Base-by-base conservation (phyloP, 2,797 vertebrate species). In the Dipus sagitta region DNA sequence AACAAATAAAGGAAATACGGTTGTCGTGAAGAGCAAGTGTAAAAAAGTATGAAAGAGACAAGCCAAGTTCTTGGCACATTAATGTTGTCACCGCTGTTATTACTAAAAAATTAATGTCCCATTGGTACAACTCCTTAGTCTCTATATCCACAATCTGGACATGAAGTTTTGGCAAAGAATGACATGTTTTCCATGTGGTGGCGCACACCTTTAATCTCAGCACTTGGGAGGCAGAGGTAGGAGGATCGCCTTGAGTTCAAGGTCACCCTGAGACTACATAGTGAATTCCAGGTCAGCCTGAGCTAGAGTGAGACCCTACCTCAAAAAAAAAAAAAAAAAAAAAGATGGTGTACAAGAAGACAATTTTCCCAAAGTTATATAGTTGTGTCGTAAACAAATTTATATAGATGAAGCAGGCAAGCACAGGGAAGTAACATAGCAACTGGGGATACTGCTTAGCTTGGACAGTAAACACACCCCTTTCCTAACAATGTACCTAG, bases 1-100 rank as follows among this genome's bases (percentile, higher is more conserved):
- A 62, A 87, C 47, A 58, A 62, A 87, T 87, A 76, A 47, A 28
- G n/a, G 78, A 88, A 89, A 83, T 3, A 81, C 17, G 87, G 12
- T n/a, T 87, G 34, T n/a, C 88, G 42, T 32, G 60, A 91, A 58
- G 47, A 81, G 42, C 60, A 88, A 72, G 58, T 21, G 4, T 81
- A n/a, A 84, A 78, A 24, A 89, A 23, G 8, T 20, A n/a, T 21
- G 34, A 32, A 81, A 87, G 20, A 38, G 76, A 58, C 34, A 30
- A 64, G 65, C 42, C 64, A 6, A 60, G 11, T 28, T 87, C 60
- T 75, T 70, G 32, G 34, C 32, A 85, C 8, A 1, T 71, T 74
- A 81, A 28, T 32, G n/a, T 15, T 74, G 67, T 68, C 67, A 92
- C 24, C 83, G 26, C 65, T 58, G 30, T 54, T 70, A 81, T 58